Conservation (phyloP, 2,888 invertebrate species). For the Argyra leucocephala region DNA sequence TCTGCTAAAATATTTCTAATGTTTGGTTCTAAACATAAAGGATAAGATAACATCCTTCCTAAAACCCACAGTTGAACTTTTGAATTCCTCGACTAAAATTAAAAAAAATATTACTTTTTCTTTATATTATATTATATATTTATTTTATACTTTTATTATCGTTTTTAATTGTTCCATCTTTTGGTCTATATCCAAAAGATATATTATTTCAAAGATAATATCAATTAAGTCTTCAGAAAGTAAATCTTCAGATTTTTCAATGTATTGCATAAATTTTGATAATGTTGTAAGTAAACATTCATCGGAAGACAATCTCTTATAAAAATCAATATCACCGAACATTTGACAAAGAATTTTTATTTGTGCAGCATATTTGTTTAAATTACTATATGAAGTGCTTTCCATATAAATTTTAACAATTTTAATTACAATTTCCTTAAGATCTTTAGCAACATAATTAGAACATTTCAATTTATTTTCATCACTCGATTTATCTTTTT, state of each 20-base stretch:
- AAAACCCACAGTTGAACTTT: conserved; percentile 34
- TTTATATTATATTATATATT: background rate
- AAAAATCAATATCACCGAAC: conserved; percentile 50
- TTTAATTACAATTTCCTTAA: conserved; percentile 33
- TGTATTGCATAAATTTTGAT: conserved; percentile 28
- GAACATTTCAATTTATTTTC: background rate
- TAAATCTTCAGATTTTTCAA: conserved; percentile 40
- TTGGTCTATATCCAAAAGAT: conserved; percentile 47
- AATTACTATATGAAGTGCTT: conserved; percentile 44
- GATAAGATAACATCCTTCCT: conserved; percentile 39
- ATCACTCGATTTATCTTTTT: background rate
- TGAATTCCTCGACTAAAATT: conserved; percentile 30
- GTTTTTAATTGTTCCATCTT: conserved; percentile 49
- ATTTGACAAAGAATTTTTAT: conserved; percentile 49
- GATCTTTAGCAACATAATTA: conserved; percentile 25
- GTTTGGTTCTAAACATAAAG: conserved; percentile 36
- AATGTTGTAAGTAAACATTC: conserved; percentile 32
- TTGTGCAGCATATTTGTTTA: conserved; percentile 46
- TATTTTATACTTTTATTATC: conserved; percentile 47
- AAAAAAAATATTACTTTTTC: conserved; percentile 12
- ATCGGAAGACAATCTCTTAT: conserved; percentile 40
- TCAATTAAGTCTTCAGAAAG: conserved; percentile 50
- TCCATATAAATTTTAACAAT: conserved; percentile 46
- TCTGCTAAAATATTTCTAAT: conserved; percentile 34
- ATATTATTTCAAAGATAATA: conserved; percentile 53